A percentile compares a stretch with the other conserved stretches of the same genome.
Conservation (phyloP, 2,888 invertebrate species). For the Dryococelus australis region DNA sequence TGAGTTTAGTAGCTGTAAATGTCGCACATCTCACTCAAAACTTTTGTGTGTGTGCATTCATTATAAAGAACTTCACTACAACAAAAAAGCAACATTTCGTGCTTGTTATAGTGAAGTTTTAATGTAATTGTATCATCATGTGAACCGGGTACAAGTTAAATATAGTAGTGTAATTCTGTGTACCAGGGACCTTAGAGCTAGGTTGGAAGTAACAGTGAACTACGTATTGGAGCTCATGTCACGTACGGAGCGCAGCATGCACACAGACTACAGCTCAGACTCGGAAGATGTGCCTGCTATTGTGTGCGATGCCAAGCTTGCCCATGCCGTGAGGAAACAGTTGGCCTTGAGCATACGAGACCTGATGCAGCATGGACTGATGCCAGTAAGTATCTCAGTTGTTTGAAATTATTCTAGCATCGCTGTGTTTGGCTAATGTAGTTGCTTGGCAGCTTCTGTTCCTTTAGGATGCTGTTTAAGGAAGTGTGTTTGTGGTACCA, state of each 20-base stretch:
- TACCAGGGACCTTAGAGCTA: constrained; percentile 85
- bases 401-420: neutral
- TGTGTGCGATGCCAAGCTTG: constrained; percentile 77
- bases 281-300: constrained; percentile 59
- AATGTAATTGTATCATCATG: too few species aligned
- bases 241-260: constrained; percentile 65
- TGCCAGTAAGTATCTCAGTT: constrained; percentile 61
- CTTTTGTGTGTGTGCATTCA: too few species aligned
- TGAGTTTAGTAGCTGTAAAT: too few species aligned
- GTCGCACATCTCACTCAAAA: too few species aligned
- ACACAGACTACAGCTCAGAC: constrained; percentile 65
- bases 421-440: too few species aligned
- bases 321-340: constrained; percentile 89
- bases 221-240: constrained; percentile 68
- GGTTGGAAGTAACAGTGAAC: constrained; percentile 85
- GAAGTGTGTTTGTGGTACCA: too few species aligned
- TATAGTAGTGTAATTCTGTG: neutral
- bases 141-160: too few species aligned
- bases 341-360: constrained; percentile 90
- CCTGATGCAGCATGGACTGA: constrained; percentile 92
- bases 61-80: too few species aligned
- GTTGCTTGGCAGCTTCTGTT: too few species aligned
- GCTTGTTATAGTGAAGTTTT: too few species aligned
- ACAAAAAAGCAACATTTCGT: too few species aligned
- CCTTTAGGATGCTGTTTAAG: too few species aligned